phyloP scores from a whole-genome alignment of 2,888 invertebrate species.

The Tolmerus cingulatus region DNA sequence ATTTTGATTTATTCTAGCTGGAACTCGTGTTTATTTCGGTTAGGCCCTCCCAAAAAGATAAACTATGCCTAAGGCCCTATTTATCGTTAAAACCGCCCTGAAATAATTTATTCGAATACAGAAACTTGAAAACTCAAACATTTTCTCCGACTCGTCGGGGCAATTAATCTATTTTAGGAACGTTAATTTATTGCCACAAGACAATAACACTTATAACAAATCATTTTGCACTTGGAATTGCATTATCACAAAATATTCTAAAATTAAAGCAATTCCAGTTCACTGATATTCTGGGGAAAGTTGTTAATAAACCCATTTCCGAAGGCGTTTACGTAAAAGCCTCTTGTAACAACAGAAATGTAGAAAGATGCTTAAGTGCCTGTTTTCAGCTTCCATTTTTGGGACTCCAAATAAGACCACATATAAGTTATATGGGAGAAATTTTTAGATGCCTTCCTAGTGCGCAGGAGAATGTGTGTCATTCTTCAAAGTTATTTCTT shows the following conservation, averaged over 20 bases:
- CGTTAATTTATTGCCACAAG: background rate
- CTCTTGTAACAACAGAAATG: background rate
- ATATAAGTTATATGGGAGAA: background rate
- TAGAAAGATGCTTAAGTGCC: background rate
- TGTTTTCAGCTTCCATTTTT: background rate
- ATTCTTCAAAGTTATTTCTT: slow-evolving; percentile 10
- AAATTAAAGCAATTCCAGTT: background rate
- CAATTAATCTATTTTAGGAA: background rate
- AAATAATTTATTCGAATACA: background rate
- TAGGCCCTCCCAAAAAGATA: background rate
- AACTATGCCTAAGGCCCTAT: background rate
- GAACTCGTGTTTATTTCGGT: background rate
- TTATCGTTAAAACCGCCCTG: background rate
- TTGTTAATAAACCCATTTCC: background rate
- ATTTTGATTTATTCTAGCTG: background rate
- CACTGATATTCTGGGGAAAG: background rate
- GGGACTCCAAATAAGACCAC: background rate
- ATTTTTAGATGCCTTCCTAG: background rate
- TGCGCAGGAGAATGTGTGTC: background rate
- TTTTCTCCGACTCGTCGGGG: background rate
- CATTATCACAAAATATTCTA: background rate
- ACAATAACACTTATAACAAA: background rate
- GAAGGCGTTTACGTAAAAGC: background rate
- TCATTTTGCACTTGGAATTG: background rate
- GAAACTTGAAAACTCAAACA: background rate